Evolutionary conservation across 1,140 invertebrate genomes (phyloP).

Genomic region (Trypoxylus dichotomus): DNA sequence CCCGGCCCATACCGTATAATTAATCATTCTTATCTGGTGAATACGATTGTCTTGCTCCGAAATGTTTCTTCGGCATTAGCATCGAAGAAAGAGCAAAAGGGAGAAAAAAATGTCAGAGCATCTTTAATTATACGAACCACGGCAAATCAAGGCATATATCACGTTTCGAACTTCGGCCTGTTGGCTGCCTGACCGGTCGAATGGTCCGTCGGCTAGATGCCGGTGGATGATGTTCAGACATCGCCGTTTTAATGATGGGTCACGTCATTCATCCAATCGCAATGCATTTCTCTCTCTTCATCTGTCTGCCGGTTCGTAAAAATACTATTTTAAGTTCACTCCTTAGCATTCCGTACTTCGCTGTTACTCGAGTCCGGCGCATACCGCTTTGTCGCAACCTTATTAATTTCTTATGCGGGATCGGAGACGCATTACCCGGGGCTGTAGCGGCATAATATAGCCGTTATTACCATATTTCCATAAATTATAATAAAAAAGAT

Average conservation of each 20-base stretch:
- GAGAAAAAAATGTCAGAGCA: constrained; percentile 14
- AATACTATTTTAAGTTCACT: constrained; percentile 32
- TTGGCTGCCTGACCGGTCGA: not conserved
- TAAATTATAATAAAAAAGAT: constrained; percentile 41
- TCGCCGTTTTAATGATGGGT: constrained; percentile 36
- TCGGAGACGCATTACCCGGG: constrained; percentile 18
- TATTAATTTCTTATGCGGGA: constrained; percentile 32
- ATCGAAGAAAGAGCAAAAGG: constrained; percentile 8
- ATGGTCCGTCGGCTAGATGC: constrained; percentile 1
- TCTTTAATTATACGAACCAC: constrained; percentile 23
- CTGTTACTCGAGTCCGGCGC: not conserved
- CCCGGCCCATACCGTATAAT: constrained; percentile 2
- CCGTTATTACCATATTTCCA: constrained; percentile 40
- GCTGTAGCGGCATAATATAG: constrained; percentile 5
- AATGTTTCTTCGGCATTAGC: constrained; percentile 8
- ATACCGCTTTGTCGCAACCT: constrained; percentile 33
- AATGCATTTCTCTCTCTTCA: constrained; percentile 22
- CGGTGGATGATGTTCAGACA: constrained; percentile 24
- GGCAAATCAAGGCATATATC: constrained; percentile 29
- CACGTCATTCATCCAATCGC: constrained; percentile 38
- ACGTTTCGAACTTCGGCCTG: constrained; percentile 15
- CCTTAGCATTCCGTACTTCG: constrained; percentile 32
- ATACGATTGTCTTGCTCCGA: constrained; percentile 27
- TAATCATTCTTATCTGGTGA: constrained; percentile 29
- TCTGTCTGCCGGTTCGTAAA: constrained; percentile 32